phyloP scores from a whole-genome alignment of 2,888 invertebrate genomes.

The Melanchra persicariae region DNA sequence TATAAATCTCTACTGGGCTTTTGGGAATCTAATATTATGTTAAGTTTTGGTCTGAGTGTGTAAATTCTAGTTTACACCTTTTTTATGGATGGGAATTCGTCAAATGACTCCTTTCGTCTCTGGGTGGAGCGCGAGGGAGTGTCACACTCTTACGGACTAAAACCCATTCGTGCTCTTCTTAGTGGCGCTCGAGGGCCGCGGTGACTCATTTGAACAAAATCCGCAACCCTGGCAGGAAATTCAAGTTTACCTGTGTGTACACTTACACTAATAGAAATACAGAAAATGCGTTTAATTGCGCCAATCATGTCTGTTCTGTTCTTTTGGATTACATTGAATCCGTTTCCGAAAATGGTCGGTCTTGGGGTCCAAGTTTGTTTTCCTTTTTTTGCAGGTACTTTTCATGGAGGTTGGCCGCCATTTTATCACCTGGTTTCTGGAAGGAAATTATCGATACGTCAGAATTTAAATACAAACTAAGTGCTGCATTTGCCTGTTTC shows the following conservation, averaged over 20 bases:
- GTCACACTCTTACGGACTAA: too few relatives aligned
- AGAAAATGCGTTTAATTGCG: too few relatives aligned
- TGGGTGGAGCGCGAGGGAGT: too few relatives aligned
- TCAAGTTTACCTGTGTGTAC: not conserved
- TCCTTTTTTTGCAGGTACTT: not conserved
- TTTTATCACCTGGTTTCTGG: not conserved
- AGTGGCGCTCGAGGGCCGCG: too few relatives aligned
- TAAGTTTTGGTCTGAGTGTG: constrained; percentile 1
- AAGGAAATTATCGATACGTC: not conserved
- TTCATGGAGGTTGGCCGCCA: not conserved
- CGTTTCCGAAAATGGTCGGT: not conserved
- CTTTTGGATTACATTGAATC: not conserved
- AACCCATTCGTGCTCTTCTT: too few relatives aligned
- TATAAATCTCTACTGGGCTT: constrained; percentile 26
- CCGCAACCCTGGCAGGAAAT: too few relatives aligned
- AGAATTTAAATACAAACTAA: not conserved
- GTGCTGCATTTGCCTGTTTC: not conserved
- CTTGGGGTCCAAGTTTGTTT: not conserved
- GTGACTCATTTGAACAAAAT: too few relatives aligned
- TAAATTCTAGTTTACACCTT: too few relatives aligned
- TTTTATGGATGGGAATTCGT: too few relatives aligned
- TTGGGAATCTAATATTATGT: constrained; percentile 25
- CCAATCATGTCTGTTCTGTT: not conserved
- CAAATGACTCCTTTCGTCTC: too few relatives aligned
- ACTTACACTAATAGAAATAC: not conserved